A percentile compares a stretch with the other conserved stretches of the same genome.
phyloP scores from a whole-genome alignment of 2,113 vertebrate genomes.

The Cricetomys ansorgei region DNA sequence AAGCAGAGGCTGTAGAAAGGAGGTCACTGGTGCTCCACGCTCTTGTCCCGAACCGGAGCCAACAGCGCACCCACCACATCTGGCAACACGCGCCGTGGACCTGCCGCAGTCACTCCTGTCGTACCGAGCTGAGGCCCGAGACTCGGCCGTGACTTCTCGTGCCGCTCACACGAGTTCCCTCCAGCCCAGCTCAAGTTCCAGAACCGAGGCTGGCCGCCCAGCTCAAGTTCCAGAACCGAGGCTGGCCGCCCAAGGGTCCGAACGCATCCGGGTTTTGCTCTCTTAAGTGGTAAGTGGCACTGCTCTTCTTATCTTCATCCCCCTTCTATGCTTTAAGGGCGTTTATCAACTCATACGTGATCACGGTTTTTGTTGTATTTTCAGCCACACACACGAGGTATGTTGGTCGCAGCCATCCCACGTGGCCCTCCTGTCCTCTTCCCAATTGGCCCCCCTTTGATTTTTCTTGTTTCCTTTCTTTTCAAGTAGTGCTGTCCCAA shows the following conservation, averaged over 20 bases:
- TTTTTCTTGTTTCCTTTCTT: neutral
- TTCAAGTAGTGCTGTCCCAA: neutral
- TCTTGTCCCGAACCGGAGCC: neutral
- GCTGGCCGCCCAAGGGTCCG: neutral
- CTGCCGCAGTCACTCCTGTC: neutral
- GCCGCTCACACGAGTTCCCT: neutral
- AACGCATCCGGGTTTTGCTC: neutral
- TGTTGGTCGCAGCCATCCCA: neutral
- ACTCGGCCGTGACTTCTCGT: too few species aligned
- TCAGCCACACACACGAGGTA: neutral
- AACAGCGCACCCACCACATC: neutral
- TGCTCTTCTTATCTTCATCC: neutral
- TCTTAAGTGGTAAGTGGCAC: neutral
- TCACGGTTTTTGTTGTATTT: neutral
- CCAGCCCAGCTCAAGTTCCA: neutral
- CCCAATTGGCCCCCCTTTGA: neutral
- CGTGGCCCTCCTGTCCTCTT: neutral
- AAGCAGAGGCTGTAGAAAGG: rapidly evolving
- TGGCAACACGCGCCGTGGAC: neutral
- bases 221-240: neutral
- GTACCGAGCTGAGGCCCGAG: neutral
- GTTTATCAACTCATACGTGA: too few species aligned
- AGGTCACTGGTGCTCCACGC: neutral
- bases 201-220: neutral
- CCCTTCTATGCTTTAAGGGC: neutral